Evolutionary conservation across 2,113 vertebrate species (phyloP).

Genomic region (Tricholaema leucomelas): DNA sequence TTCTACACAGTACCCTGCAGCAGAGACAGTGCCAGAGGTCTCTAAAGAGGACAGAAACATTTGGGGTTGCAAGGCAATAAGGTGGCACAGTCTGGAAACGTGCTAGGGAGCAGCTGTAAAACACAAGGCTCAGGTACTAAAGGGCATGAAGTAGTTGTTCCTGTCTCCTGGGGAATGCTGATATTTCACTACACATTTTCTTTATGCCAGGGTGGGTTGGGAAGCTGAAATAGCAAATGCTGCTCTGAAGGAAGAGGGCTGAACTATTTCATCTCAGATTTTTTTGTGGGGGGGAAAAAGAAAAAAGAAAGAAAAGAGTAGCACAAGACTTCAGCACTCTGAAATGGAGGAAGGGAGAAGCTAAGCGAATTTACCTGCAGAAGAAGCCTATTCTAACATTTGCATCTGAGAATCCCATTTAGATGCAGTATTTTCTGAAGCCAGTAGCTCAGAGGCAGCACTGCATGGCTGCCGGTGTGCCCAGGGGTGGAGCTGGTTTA

Average conservation of each 20-base stretch:
- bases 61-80: background rate
- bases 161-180: background rate
- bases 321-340: background rate
- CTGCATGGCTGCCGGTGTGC: background rate
- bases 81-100: background rate
- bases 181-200: background rate
- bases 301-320: background rate
- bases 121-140: background rate
- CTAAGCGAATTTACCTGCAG: background rate
- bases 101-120: background rate
- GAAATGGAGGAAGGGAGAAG: background rate
- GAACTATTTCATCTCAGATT: background rate
- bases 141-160: background rate
- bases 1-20: background rate
- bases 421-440: background rate
- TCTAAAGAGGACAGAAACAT: background rate
- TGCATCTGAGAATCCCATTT: background rate
- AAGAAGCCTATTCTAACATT: background rate
- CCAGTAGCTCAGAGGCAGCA: background rate
- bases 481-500: background rate
- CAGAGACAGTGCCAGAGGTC: background rate
- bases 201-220: background rate
- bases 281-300: background rate
- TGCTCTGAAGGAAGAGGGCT: background rate
- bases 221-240: constrained; percentile 9